A percentile compares a stretch with the other conserved stretches of the same genome.
Evolutionary conservation across 2,797 vertebrate species (phyloP).

Genomic region (Dendrocincla fuliginosa): DNA sequence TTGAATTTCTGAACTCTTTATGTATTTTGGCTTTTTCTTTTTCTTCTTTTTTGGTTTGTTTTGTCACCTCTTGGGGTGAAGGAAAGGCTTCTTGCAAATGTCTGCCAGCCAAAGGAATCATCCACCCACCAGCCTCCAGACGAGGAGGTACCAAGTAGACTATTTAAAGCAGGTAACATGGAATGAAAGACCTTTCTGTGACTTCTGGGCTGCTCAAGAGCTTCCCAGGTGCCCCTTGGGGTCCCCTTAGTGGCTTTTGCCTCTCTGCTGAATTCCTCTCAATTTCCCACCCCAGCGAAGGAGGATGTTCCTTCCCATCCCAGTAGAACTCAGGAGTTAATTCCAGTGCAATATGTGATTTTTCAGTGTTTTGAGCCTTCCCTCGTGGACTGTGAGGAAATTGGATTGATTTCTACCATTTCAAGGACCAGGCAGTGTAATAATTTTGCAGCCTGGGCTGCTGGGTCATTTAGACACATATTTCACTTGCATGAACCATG

Average conservation of each 20-base stretch:
- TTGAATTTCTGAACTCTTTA: background rate
- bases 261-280: background rate
- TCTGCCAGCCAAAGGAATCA: background rate
- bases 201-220: background rate
- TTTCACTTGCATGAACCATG: background rate
- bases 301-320: background rate
- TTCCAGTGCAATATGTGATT: background rate
- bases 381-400: rapidly evolving
- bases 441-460: background rate
- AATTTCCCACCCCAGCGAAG: background rate
- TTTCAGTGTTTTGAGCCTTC: background rate
- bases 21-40: background rate
- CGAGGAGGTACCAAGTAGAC: background rate
- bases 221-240: background rate
- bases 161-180: background rate
- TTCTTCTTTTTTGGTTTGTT: background rate
- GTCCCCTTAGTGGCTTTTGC: background rate
- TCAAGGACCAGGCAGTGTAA: background rate
- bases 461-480: background rate
- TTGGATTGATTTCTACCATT: background rate
- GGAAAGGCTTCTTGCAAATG: background rate
- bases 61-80: background rate
- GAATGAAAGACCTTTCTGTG: background rate
- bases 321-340: background rate
- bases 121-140: background rate